Evolutionary conservation across 1,140 invertebrate genomes (phyloP).

Genomic region (Harlomillsia oculata): DNA sequence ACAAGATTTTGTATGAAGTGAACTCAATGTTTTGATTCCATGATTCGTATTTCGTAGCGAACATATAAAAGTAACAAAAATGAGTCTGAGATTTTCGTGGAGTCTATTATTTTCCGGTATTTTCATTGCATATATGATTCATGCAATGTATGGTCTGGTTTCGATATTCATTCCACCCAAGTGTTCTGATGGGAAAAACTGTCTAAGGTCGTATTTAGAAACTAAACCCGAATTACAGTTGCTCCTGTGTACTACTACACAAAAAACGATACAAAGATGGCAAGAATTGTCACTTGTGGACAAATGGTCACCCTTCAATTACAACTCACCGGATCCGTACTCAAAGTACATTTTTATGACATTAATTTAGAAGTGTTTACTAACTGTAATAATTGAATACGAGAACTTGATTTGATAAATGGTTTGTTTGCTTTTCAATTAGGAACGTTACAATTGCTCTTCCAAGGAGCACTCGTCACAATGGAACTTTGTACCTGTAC

Average conservation of each 20-base stretch:
- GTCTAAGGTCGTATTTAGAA: constrained; percentile 39
- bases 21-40: neutral
- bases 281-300: constrained; percentile 36
- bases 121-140: constrained; percentile 58
- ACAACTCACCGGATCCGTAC: constrained; percentile 22
- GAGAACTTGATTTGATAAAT: constrained; percentile 2
- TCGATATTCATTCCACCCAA: constrained; percentile 58
- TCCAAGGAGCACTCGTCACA: constrained; percentile 58
- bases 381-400: constrained; percentile 2
- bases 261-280: constrained; percentile 5
- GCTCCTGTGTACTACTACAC: constrained; percentile 41
- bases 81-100: constrained; percentile 9
- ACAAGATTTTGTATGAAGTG: neutral
- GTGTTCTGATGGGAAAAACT: constrained; percentile 50
- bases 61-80: too few species aligned
- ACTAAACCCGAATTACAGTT: constrained; percentile 47
- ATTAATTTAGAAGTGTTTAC: constrained; percentile 4
- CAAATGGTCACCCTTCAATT: constrained; percentile 28
- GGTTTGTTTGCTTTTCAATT: constrained; percentile 35
- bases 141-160: constrained; percentile 63
- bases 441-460: constrained; percentile 54
- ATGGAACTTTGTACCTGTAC: constrained; percentile 65
- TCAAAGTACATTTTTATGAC: constrained; percentile 2
- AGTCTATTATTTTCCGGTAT: constrained; percentile 48
- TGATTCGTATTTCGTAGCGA: neutral